Evolutionary conservation across 1,140 invertebrate species (phyloP), one percentile per base, ranked within the genome.

Genomic region (Nebria ingens): DNA sequence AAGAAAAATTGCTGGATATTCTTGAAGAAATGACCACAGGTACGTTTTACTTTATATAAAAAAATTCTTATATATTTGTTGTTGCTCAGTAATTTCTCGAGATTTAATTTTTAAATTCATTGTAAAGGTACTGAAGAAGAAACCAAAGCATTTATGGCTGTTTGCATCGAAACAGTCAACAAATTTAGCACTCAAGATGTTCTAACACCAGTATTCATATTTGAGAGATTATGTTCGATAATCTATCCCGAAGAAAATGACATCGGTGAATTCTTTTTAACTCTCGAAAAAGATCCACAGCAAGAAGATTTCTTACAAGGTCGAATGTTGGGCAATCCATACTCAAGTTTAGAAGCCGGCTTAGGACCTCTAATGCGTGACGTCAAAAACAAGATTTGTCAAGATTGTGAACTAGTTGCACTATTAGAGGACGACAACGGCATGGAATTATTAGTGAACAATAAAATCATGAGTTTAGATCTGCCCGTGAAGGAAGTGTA

Each of bases 221-320:
- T 98, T 70, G 95, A 98, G 75, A 79, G 96, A 42, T 79, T 98
- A 0, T 98, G 95, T 67, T 97, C 93, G 3, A 95, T 97, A 54
- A 98, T 98, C 58, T 93, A 95, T 71, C 94, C 95, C 0, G 94
- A 98, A 70, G 94, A 97, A 71, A 97, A 95, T 65, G 94, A 97
- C 69, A 84, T 95, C 13, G 91, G 89, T 0, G 95, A 98, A 75
- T 98, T 99, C 72, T 94, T 93, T 72, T 79, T 98, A 38, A 93
- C 90, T 0, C 75, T 99, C 13, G 96, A 98, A 65, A 99, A 99
- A 69, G 96, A 98, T 79, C 89, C 93, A 0, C 94, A 97, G 65
- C 96, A 98, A 67, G 96, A 98, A 76, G 96, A 98, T 72, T 98
- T 98, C 72, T 78, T 99, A 57, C 92, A 93, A 73, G 93, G 93